Percentiles rank a stretch among this genome's conserved stretches.
Evolutionary conservation across 2,797 vertebrate species (phyloP).

Genomic region (Mastacembelus armatus): DNA sequence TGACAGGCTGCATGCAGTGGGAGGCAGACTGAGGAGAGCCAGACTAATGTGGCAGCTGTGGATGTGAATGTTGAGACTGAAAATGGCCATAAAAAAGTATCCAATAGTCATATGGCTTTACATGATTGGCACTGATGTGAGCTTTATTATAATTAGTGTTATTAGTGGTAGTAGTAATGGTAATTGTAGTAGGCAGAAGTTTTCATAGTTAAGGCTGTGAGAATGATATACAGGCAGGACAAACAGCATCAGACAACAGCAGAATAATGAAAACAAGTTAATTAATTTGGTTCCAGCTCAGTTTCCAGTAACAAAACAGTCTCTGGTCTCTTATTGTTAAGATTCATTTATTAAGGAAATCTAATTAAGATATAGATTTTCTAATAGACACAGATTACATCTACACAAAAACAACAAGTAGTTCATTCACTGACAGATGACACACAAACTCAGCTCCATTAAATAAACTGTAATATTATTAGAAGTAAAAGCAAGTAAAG

Average conservation of each 20-base stretch:
- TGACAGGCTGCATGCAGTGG: slow-evolving; percentile 52
- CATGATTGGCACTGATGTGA: neutral
- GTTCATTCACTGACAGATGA: no score
- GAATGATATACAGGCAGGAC: neutral
- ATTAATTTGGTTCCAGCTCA: neutral
- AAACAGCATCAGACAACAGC: neutral
- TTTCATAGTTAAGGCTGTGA: neutral
- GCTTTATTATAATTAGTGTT: neutral
- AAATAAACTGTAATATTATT: no score
- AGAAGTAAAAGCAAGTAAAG: no score
- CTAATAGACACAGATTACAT: no score
- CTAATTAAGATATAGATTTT: no score
- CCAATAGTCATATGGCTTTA: slow-evolving; percentile 3
- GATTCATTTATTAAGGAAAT: no score
- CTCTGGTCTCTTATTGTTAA: no score
- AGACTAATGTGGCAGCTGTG: slow-evolving; percentile 49
- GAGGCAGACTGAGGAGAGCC: slow-evolving; percentile 45
- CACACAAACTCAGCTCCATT: no score
- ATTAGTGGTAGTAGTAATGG: neutral
- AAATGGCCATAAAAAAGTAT: slow-evolving; percentile 30
- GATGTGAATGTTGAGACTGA: slow-evolving; percentile 29
- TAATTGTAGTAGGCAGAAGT: neutral
- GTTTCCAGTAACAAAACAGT: neutral
- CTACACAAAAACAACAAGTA: no score
- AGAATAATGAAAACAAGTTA: neutral